A percentile compares a stretch with the other conserved stretches of the same genome.
Evolutionary conservation across 2,888 invertebrate species (phyloP).

Genomic region (Amorpha juglandis): DNA sequence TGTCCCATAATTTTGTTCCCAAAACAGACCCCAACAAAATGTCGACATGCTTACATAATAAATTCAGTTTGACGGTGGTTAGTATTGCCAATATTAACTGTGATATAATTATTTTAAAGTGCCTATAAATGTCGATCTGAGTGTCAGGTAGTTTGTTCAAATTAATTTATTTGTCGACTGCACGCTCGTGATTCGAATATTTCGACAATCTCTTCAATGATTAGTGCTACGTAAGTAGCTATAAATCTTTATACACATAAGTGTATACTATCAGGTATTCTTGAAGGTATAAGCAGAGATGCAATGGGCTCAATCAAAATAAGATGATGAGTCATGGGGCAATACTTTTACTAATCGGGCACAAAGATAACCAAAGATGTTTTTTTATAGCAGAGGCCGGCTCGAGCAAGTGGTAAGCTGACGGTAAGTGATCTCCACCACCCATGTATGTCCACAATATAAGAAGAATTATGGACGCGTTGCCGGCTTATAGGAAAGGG

Average conservation of each 20-base stretch:
- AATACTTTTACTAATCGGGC: too few relatives aligned
- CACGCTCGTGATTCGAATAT: background rate
- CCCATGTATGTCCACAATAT: too few relatives aligned
- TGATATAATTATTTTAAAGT: conserved; percentile 44
- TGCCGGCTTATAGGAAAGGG: too few relatives aligned
- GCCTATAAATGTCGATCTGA: conserved; percentile 42
- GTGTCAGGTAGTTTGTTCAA: conserved; percentile 35
- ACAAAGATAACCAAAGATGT: too few relatives aligned
- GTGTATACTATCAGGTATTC: too few relatives aligned
- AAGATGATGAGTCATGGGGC: too few relatives aligned
- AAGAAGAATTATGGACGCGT: too few relatives aligned
- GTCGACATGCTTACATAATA: background rate
- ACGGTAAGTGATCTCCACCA: too few relatives aligned
- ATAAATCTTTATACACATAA: background rate
- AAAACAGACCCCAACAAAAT: background rate
- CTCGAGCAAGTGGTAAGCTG: too few relatives aligned
- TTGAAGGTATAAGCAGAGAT: too few relatives aligned
- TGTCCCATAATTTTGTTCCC: background rate
- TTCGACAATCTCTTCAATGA: conserved; percentile 1
- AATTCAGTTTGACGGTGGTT: conserved; percentile 1
- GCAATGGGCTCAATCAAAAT: too few relatives aligned
- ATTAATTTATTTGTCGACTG: conserved; percentile 33
- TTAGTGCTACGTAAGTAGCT: background rate
- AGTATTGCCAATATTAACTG: conserved; percentile 27
- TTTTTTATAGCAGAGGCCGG: too few relatives aligned